These are phyloP conservation scores for Lepisosteus oculatus DNA, from an alignment of 2,113 vertebrate genomes.

Conservation along the genomic window DNA sequence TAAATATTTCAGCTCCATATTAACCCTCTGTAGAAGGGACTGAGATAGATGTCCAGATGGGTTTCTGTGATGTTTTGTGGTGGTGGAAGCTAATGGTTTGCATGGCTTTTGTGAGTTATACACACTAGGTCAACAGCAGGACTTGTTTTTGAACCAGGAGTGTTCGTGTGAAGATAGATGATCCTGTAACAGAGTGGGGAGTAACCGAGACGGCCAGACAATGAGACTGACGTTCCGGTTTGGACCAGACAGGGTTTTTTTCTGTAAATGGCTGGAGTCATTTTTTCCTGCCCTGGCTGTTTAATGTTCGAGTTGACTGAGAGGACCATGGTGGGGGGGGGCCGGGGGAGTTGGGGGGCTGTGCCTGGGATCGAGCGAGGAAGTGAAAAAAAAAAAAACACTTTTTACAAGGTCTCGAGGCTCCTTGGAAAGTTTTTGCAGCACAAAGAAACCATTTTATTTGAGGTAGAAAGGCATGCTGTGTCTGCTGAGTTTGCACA, in stretches of 20 bases:
- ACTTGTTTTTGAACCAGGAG: not conserved
- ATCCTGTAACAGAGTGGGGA: conserved; percentile 10
- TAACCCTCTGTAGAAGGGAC: no score
- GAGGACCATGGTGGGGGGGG: not conserved
- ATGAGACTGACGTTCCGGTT: conserved; percentile 14
- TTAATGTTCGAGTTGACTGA: not conserved
- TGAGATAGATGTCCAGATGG: no score
- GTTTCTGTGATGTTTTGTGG: no score
- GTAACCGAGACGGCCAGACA: conserved; percentile 12
- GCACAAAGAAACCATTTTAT: not conserved
- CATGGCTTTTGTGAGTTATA: no score
- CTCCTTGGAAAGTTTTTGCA: not conserved
- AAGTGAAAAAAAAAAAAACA: not conserved
- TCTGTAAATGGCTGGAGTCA: not conserved
- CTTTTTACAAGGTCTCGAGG: not conserved
- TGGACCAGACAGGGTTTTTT: not conserved
- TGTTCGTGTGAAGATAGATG: conserved; percentile 16
- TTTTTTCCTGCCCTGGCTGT: not conserved
- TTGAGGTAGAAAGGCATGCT: not conserved
- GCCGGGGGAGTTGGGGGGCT: not conserved
- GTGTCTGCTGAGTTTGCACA: not conserved
- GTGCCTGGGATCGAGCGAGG: not conserved
- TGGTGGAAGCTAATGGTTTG: no score
- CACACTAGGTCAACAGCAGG: no score
- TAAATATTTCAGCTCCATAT: no score